Conservation (phyloP, 2,888 invertebrate species). For the Agonopterix alstromeriana region DNA sequence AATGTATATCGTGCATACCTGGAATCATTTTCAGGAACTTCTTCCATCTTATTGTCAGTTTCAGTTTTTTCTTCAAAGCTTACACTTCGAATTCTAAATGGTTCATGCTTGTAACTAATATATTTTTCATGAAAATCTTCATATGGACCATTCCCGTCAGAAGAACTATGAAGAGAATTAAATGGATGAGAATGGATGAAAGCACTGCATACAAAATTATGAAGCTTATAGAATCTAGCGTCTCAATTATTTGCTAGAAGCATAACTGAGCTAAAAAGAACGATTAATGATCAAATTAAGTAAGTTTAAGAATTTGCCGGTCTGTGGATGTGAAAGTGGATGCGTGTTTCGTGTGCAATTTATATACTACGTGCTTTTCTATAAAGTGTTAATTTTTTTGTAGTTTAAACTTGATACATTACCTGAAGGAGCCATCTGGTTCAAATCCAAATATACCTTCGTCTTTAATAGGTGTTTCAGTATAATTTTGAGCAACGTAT, state of each 20-base stretch:
- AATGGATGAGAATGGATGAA: conserved; percentile 55
- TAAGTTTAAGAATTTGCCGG: conserved; percentile 7
- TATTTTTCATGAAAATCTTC: conserved; percentile 90
- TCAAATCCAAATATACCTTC: conserved; percentile 76
- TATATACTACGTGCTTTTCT: conserved; percentile 10
- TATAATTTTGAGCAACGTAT: conserved; percentile 67
- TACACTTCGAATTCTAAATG: conserved; percentile 85
- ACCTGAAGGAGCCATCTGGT: conserved; percentile 72
- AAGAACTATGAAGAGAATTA: conserved; percentile 74
- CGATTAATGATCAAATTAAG: not conserved
- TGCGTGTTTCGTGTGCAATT: conserved; percentile 19
- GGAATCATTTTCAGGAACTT: conserved; percentile 41
- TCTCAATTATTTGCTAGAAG: conserved; percentile 3
- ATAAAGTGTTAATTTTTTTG: not conserved
- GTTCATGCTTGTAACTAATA: conserved; percentile 82
- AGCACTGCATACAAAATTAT: conserved; percentile 33
- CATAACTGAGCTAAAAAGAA: conserved; percentile 12
- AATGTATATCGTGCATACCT: conserved; percentile 40
- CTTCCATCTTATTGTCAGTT: conserved; percentile 49
- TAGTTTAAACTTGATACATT: conserved; percentile 13
- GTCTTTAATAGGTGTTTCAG: conserved; percentile 76
- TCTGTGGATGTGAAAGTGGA: not conserved
- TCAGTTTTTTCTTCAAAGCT: conserved; percentile 80
- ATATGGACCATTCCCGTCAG: conserved; percentile 76
- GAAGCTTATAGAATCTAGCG: conserved; percentile 21